These are phyloP conservation scores for Amniataba percoides DNA, from an alignment of 2,797 vertebrate genomes.

Conservation along the genomic window DNA sequence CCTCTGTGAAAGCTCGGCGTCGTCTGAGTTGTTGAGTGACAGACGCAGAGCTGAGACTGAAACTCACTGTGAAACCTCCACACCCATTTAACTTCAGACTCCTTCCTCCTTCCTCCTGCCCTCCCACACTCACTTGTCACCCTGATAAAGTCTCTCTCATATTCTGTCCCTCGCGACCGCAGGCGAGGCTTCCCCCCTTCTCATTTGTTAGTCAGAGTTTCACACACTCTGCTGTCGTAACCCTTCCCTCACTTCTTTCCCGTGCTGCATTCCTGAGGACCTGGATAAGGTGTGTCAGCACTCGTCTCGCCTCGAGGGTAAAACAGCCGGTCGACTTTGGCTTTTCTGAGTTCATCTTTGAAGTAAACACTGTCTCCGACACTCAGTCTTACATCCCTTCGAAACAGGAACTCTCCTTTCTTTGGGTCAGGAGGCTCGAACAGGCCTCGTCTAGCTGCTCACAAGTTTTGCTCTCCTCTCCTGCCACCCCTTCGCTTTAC, in stretches of 20 bases:
- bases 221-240: not conserved
- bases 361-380: not conserved
- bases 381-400: not conserved
- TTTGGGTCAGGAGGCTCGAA: not conserved
- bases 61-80: conserved; percentile 67
- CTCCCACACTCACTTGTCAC: conserved; percentile 27
- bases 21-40: conserved; percentile 45
- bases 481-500: conserved; percentile 1
- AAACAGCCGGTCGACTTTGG: not conserved
- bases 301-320: conserved; percentile 34
- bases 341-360: not conserved
- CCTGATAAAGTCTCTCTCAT: not conserved
- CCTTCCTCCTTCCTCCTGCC: not conserved
- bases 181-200: not conserved
- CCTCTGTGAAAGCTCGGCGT: not conserved
- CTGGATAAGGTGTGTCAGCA: conserved; percentile 57
- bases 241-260: not conserved
- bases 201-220: not conserved
- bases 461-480: not conserved
- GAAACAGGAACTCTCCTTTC: not conserved
- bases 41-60: conserved; percentile 31
- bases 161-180: not conserved
- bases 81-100: conserved; percentile 50
- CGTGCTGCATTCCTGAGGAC: conserved; percentile 57
- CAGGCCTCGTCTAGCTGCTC: not conserved